Evolutionary conservation across 2,797 vertebrate species (phyloP), one percentile per base, ranked within the genome.

Genomic region (Poliocrania exsul): DNA sequence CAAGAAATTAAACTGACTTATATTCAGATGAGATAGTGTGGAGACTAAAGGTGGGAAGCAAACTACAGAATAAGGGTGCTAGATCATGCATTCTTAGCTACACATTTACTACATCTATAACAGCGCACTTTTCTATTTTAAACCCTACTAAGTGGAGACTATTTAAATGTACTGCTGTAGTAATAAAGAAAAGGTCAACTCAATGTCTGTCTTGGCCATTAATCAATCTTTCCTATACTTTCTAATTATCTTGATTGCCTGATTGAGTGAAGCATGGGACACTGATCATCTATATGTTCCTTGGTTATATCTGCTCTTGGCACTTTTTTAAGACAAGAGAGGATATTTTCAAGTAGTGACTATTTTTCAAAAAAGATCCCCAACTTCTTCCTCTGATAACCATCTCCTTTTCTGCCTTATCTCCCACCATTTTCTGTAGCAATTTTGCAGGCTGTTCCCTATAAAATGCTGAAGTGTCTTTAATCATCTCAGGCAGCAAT

Each of bases 191-290:
- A 97, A 95, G 96, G 95, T 95, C 95, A 97, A 74, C 81, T 94
- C 88, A 95, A 93, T 96, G 95, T 95, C 94, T 96, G 75, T 71
- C 96, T 93, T 65, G 94, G 93, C 64, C 95, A 92, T 97, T 96
- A 97, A 95, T 97, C 95, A 96, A 95, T 97, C 96, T 96, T 96
- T 89, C 75, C 78, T 50, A 87, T 95, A 93, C 86, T 83, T 95
- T 92, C 93, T 96, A 96, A 97, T 97, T 97, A 96, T 89, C 95
- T 87, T 96, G 95, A 96, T 95, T 97, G 89, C 84, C 88, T 95
- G 86, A 95, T 77, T 93, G 96, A 97, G 92, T 93, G 90, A 96
- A 95, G 88, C 82, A 69, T 71, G 82, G 90, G 90, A 95, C 87
- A 96, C 77, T 79, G 94, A 95, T 95, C 80, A 88, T 73, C 88